phyloP scores from a whole-genome alignment of 2,113 vertebrate genomes.

The Bubo bubo region DNA sequence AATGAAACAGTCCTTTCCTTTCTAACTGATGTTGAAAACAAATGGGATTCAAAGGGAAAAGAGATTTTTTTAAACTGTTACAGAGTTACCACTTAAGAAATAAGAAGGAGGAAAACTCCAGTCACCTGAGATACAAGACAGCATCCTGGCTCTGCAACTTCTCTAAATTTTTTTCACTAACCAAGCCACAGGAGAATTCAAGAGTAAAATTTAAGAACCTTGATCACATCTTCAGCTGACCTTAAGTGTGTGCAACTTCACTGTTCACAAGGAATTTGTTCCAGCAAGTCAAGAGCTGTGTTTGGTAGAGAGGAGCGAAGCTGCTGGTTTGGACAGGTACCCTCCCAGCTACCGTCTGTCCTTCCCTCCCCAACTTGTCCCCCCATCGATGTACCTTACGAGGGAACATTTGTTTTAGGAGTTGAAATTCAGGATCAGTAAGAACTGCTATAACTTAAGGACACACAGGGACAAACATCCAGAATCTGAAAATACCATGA shows the following conservation, averaged over 20 bases:
- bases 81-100: not conserved
- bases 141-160: not conserved
- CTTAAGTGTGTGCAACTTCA: not conserved
- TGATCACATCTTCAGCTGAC: not conserved
- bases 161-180: not conserved
- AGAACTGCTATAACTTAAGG: not conserved
- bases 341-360: fast-evolving
- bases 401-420: not conserved
- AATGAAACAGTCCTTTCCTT: not conserved
- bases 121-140: not conserved
- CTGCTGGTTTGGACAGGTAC: not conserved
- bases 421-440: not conserved
- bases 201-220: not conserved
- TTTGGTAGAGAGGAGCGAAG: not conserved
- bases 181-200: not conserved
- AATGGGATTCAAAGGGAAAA: not conserved
- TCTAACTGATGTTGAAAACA: not conserved
- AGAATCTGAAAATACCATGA: not conserved
- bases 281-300: not conserved
- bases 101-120: not conserved
- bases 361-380: not conserved
- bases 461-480: not conserved
- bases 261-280: not conserved
- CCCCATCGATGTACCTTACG: not conserved
- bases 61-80: not conserved